These are phyloP conservation scores for Malacosoma neustria DNA, from an alignment of 2,888 invertebrate species.

Conservation along the genomic window DNA sequence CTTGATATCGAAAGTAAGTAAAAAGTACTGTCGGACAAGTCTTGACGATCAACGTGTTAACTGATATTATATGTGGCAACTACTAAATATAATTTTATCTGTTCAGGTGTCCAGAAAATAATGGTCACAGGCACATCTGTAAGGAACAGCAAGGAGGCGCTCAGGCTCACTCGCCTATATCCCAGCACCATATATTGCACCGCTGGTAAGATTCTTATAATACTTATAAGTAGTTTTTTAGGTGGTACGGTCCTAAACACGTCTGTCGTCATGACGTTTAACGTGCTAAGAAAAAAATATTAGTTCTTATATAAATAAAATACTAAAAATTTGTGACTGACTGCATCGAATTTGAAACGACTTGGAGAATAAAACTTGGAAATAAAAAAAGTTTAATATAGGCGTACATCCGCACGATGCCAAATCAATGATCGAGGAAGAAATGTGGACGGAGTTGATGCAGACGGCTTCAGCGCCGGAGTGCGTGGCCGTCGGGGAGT, in stretches of 20 bases:
- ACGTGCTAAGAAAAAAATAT: too few species aligned
- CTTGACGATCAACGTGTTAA: too few species aligned
- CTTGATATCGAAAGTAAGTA: too few species aligned
- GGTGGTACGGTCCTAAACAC: too few species aligned
- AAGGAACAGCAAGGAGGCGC: slow-evolving; percentile 91
- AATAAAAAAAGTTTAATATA: slow-evolving; percentile 25
- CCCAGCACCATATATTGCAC: slow-evolving; percentile 93
- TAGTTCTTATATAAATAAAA: too few species aligned
- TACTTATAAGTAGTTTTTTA: background rate
- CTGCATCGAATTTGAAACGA: too few species aligned
- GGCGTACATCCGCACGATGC: slow-evolving; percentile 96
- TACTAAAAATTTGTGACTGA: too few species aligned
- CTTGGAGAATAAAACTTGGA: too few species aligned
- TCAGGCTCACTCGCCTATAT: slow-evolving; percentile 90
- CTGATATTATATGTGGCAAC: too few species aligned
- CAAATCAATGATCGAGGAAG: slow-evolving; percentile 85
- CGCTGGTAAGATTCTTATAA: slow-evolving; percentile 83
- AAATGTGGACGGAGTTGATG: slow-evolving; percentile 84
- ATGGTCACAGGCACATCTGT: slow-evolving; percentile 95
- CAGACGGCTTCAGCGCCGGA: slow-evolving; percentile 86
- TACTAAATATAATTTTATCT: too few species aligned
- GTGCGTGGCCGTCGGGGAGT: slow-evolving; percentile 95
- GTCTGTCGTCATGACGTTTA: too few species aligned
- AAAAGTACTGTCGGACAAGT: too few species aligned
- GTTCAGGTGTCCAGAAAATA: slow-evolving; percentile 90